Conservation (phyloP, 2,888 invertebrate species). For the Acleris literana region DNA sequence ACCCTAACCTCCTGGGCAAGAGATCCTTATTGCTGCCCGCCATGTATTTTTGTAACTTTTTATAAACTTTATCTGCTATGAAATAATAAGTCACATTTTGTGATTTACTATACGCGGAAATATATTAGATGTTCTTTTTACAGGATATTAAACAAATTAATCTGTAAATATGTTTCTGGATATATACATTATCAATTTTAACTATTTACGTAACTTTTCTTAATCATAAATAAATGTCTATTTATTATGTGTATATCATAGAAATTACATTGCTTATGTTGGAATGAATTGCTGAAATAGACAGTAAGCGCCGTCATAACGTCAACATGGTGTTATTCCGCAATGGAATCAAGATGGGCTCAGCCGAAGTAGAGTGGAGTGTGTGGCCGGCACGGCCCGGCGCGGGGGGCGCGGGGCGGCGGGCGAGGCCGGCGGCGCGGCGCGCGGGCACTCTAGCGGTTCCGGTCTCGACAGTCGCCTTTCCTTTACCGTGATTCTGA, state of each 20-base stretch:
- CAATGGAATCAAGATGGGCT: too few species aligned
- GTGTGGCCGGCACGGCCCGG: neutral
- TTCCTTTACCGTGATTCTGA: neutral
- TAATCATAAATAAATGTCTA: slow-evolving; percentile 11
- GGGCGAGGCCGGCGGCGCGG: neutral
- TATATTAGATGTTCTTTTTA: slow-evolving; percentile 3
- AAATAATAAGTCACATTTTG: slow-evolving; percentile 13
- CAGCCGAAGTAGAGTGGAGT: too few species aligned
- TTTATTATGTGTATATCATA: slow-evolving; percentile 20
- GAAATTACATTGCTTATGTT: slow-evolving; percentile 4
- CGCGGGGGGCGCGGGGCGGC: neutral
- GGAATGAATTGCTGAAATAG: slow-evolving; percentile 1
- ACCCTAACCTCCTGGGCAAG: slow-evolving; percentile 30
- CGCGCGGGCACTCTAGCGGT: neutral
- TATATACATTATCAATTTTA: slow-evolving; percentile 13
- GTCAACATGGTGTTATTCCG: neutral
- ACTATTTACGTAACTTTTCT: slow-evolving; percentile 4
- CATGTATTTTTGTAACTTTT: slow-evolving; percentile 33
- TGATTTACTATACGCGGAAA: slow-evolving; percentile 11
- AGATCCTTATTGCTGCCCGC: slow-evolving; percentile 7
- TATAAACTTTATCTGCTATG: slow-evolving; percentile 21
- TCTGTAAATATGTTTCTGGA: slow-evolving; percentile 25
- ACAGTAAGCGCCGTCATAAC: neutral
- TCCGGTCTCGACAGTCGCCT: slow-evolving; percentile 1
- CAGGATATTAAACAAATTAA: slow-evolving; percentile 3